Base-by-base conservation (phyloP, 1,140 invertebrate species). In the Lordiphosa collinella region DNA sequence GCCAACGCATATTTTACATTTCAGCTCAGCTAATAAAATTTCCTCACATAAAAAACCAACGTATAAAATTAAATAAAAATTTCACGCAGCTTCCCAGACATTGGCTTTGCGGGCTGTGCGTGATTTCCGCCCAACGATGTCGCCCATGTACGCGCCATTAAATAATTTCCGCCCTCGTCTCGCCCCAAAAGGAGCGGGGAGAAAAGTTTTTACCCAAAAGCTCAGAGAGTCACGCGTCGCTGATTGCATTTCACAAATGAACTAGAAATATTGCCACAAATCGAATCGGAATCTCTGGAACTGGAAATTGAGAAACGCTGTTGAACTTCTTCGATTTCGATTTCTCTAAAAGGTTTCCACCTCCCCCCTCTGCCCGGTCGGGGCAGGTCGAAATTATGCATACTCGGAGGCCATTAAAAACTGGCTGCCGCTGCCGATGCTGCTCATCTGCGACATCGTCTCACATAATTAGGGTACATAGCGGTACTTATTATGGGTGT, bases 401-500 rank as follows among this genome's bases (percentile, higher is more conserved):
- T 70, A 82, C 53, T 43, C 22, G 51, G 61, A 16, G 68, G 58
- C 61, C 46, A 76, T 80, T 80, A 82, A 80, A 80, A 53, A 38
- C 65, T 59, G 47, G 64, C 53, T 50, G 61, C 46, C 18, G 56
- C 49, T 49, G 53, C 40, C 48, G 67, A 34, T 53, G 29, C 61
- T 35, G 61, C 44, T 50, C 43, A 38, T 25, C 22, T 25, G 22
- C 22, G 22, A 25, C 22, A 64, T 50, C 52, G 62, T 51, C 64
- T 67, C 64, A 69, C 68, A 78, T 84, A 84, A 84, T 84, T 84
- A 70, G 78, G 78, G 78, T 84, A 84, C 72, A 73, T 84, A 84
- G 78, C 78, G 78, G 78, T 84, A 84, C 78, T 84, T 84, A 84
- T 84, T 78, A 78, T 85, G 72, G 68, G 72, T 84, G 72, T 69